Percentiles rank a stretch among this genome's conserved stretches.
These are phyloP conservation scores for Meda fulgida DNA, from an alignment of 2,797 vertebrate species.

Conservation along the genomic window DNA sequence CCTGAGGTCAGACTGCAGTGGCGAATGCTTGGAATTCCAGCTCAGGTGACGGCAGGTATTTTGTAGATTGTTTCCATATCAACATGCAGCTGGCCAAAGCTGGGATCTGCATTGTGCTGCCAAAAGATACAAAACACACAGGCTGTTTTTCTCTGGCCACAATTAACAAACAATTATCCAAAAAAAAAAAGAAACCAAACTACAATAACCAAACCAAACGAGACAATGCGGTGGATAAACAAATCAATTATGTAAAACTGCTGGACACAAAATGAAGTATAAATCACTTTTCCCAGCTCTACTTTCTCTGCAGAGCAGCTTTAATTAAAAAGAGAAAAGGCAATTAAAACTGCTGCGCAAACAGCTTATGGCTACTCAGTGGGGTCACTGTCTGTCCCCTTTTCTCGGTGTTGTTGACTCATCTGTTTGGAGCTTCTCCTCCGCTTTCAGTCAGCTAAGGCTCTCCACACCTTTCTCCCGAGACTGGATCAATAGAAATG, in stretches of 20 bases:
- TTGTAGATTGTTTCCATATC: not conserved
- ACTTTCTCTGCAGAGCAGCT: slow-evolving; percentile 32
- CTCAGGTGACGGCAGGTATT: slow-evolving; percentile 5
- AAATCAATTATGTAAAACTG: slow-evolving; percentile 47
- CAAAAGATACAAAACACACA: slow-evolving; percentile 16
- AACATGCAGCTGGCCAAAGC: not conserved
- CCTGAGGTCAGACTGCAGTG: not conserved
- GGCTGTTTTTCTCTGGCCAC: not conserved
- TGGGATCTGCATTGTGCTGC: not conserved
- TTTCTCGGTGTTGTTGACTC: slow-evolving; percentile 18
- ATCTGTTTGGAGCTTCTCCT: slow-evolving; percentile 19
- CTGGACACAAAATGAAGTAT: slow-evolving; percentile 39
- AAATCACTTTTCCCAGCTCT: slow-evolving; percentile 41
- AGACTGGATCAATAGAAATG: slow-evolving; percentile 52
- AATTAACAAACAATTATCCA: slow-evolving; percentile 1
- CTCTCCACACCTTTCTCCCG: slow-evolving; percentile 8
- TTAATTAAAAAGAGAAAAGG: slow-evolving; percentile 51
- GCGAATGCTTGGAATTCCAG: not conserved
- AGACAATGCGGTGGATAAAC: slow-evolving; percentile 34
- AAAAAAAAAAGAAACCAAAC: not conserved
- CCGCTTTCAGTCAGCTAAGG: slow-evolving; percentile 11
- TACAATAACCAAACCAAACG: slow-evolving; percentile 21
- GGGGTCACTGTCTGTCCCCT: slow-evolving; percentile 35
- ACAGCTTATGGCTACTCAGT: slow-evolving; percentile 43
- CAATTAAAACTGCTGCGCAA: slow-evolving; percentile 46